phyloP scores from a whole-genome alignment of 2,888 invertebrate genomes.

The Lagria hirta region DNA sequence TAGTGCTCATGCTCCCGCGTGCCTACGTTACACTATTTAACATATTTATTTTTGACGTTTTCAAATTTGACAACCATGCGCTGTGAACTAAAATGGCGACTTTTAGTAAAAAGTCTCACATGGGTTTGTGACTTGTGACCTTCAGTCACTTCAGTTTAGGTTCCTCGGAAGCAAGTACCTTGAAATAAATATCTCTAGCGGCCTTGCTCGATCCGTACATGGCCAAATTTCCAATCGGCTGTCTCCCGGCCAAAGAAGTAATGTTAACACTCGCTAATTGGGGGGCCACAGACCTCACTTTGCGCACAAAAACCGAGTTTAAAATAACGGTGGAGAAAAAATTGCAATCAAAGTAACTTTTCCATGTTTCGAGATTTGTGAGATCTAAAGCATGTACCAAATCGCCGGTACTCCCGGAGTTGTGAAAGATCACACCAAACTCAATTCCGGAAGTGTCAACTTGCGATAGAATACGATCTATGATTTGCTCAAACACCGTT shows the following conservation, averaged over 20 bases:
- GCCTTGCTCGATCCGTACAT: constrained; percentile 89
- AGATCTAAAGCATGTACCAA: constrained; percentile 66
- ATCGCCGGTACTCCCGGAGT: constrained; percentile 83
- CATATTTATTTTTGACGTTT: no score
- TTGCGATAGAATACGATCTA: constrained; percentile 54
- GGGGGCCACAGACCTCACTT: constrained; percentile 36
- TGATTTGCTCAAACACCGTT: constrained; percentile 57
- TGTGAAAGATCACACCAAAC: constrained; percentile 78
- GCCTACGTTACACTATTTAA: no score
- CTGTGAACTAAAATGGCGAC: no score
- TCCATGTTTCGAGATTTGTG: constrained; percentile 63
- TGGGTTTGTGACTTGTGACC: no score
- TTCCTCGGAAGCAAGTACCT: constrained; percentile 79
- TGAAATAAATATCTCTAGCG: constrained; percentile 86
- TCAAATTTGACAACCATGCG: no score
- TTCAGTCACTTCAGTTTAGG: no score
- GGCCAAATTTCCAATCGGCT: constrained; percentile 76
- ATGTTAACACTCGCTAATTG: constrained; percentile 72
- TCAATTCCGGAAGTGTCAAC: constrained; percentile 57
- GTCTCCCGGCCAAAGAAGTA: constrained; percentile 77
- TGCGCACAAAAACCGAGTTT: constrained; percentile 71
- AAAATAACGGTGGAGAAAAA: constrained; percentile 71
- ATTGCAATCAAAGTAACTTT: constrained; percentile 73
- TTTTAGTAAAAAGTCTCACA: no score
- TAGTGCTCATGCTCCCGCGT: no score